Percentiles rank a stretch among this genome's conserved stretches.
Evolutionary conservation across 1,140 invertebrate genomes (phyloP).

Genomic region (Drosophila willistoni): DNA sequence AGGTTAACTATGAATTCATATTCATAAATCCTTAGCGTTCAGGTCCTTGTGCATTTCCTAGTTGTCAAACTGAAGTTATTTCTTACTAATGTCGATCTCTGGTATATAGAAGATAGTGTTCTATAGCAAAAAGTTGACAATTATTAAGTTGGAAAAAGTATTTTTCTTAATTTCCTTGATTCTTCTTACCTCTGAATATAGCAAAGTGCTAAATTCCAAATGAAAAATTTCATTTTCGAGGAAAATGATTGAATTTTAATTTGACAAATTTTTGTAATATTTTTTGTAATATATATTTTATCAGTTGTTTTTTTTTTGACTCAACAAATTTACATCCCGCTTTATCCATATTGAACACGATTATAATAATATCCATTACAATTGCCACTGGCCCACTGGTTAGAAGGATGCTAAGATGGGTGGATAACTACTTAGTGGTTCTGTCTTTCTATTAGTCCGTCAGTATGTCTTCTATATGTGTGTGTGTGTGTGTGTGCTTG

Average conservation of each 20-base stretch:
- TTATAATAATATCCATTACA: conserved; percentile 72
- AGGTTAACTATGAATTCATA: too few relatives aligned
- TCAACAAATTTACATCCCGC: conserved; percentile 74
- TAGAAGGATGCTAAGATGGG: conserved; percentile 23
- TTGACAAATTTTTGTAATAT: conserved; percentile 1
- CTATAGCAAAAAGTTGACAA: too few relatives aligned
- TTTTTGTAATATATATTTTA: neutral
- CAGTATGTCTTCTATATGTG: conserved; percentile 21
- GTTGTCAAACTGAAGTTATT: too few relatives aligned
- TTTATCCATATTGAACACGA: conserved; percentile 77
- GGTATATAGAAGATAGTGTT: too few relatives aligned
- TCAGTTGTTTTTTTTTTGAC: conserved; percentile 44
- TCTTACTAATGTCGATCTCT: too few relatives aligned
- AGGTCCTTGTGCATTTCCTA: too few relatives aligned
- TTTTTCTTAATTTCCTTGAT: too few relatives aligned
- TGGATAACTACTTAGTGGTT: conserved; percentile 31
- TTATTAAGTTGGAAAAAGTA: neutral
- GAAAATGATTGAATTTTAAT: neutral
- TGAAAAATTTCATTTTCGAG: too few relatives aligned
- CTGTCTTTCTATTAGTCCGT: conserved; percentile 26
- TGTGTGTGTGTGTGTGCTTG: conserved; percentile 17
- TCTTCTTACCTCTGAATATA: too few relatives aligned
- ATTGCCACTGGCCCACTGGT: conserved; percentile 48
- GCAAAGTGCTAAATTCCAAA: too few relatives aligned
- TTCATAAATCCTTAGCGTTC: too few relatives aligned